A percentile compares a stretch with the other conserved stretches of the same genome.
Conservation (phyloP, 2,888 invertebrate genomes). For the Cataglyphis cursor region DNA sequence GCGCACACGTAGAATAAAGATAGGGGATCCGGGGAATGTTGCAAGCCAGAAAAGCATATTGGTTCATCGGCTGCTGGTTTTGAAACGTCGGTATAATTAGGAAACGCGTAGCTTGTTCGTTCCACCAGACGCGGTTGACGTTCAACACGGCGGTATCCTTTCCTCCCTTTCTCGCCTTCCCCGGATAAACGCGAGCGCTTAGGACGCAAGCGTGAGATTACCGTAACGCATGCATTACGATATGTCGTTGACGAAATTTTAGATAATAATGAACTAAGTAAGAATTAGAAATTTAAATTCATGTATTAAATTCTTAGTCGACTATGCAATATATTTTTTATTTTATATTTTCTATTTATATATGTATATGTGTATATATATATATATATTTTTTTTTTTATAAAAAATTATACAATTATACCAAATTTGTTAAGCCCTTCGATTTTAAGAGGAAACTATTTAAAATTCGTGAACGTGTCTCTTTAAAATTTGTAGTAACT, state of each 20-base stretch:
- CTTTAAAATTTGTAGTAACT: conserved; percentile 11
- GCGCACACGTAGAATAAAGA: conserved; percentile 68
- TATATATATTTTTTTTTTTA: background rate
- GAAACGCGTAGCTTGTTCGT: conserved; percentile 79
- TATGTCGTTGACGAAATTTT: conserved; percentile 3
- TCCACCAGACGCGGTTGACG: conserved; percentile 59
- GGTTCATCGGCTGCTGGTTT: conserved; percentile 85
- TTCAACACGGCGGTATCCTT: conserved; percentile 12
- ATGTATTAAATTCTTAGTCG: background rate
- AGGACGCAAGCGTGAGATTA: conserved; percentile 5
- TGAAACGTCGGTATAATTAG: conserved; percentile 85
- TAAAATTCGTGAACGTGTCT: background rate
- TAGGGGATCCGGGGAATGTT: conserved; percentile 74
- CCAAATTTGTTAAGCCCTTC: background rate
- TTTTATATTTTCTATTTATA: too few relatives aligned
- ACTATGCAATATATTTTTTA: background rate
- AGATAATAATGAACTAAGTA: background rate
- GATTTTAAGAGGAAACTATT: background rate
- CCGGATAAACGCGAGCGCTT: background rate
- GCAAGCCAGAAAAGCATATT: conserved; percentile 85
- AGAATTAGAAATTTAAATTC: background rate
- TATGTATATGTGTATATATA: background rate
- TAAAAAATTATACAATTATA: background rate
- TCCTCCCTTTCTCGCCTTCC: conserved; percentile 32
- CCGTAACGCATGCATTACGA: conserved; percentile 3